phyloP scores from a whole-genome alignment of 2,888 invertebrate genomes.

The Harpalus rufipes region DNA sequence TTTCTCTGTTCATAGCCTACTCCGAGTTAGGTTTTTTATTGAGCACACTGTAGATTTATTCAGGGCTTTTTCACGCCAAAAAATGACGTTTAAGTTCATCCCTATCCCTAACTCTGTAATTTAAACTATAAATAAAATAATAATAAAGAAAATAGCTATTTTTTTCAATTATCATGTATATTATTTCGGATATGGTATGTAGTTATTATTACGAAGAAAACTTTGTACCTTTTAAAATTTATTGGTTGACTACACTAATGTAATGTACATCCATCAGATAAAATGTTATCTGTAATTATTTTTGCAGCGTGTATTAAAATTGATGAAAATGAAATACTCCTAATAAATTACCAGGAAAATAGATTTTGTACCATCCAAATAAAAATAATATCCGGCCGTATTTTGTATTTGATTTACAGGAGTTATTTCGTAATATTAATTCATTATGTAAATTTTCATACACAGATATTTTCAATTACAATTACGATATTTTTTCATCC shows the following conservation, averaged over 20 bases:
- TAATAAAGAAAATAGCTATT: no score
- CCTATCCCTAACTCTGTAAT: no score
- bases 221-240: no score
- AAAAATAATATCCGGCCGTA: background rate
- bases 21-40: no score
- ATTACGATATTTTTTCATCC: background rate
- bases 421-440: background rate
- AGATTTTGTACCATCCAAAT: constrained; percentile 1
- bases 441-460: constrained; percentile 14
- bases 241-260: background rate
- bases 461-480: background rate
- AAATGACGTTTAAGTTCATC: no score
- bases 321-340: background rate
- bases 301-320: background rate
- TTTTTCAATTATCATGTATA: no score
- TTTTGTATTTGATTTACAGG: constrained; percentile 4
- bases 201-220: no score
- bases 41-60: no score
- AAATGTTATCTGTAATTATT: background rate
- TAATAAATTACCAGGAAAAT: constrained; percentile 19
- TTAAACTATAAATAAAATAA: no score
- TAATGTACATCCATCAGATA: background rate
- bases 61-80: no score
- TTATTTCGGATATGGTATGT: no score
- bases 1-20: no score